A percentile compares a stretch with the other conserved stretches of the same genome.
Evolutionary conservation across 2,113 vertebrate genomes (phyloP).

Genomic region (Zootoca vivipara): DNA sequence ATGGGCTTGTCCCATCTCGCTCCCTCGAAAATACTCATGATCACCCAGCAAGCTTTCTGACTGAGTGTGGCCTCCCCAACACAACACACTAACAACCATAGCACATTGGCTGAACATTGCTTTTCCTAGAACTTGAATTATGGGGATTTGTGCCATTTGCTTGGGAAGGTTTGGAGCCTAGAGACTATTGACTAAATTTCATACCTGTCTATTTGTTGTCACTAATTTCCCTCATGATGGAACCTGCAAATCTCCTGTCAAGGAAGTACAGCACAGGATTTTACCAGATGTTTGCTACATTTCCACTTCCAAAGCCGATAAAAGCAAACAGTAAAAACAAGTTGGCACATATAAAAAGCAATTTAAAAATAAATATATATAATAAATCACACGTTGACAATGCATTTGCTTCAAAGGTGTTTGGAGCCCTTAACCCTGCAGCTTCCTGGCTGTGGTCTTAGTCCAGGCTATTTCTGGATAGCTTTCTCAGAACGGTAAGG

Average conservation of each 20-base stretch:
- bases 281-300: neutral
- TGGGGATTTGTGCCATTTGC: neutral
- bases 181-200: neutral
- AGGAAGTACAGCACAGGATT: neutral
- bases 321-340: no score
- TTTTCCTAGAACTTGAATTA: neutral
- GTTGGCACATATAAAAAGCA: no score
- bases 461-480: neutral
- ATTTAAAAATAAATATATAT: no score
- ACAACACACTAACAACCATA: no score
- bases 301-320: neutral
- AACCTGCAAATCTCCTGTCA: no score
- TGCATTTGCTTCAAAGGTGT: neutral
- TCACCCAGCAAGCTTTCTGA: neutral
- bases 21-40: neutral
- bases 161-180: no score
- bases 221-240: neutral
- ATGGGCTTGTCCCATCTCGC: neutral
- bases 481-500: neutral
- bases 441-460: no score
- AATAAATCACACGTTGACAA: no score
- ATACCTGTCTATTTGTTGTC: neutral
- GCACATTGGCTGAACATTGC: no score
- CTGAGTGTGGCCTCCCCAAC: neutral
- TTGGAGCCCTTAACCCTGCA: neutral